Evolutionary conservation across 2,888 invertebrate species (phyloP).

Genomic region (Tineola bisselliella): DNA sequence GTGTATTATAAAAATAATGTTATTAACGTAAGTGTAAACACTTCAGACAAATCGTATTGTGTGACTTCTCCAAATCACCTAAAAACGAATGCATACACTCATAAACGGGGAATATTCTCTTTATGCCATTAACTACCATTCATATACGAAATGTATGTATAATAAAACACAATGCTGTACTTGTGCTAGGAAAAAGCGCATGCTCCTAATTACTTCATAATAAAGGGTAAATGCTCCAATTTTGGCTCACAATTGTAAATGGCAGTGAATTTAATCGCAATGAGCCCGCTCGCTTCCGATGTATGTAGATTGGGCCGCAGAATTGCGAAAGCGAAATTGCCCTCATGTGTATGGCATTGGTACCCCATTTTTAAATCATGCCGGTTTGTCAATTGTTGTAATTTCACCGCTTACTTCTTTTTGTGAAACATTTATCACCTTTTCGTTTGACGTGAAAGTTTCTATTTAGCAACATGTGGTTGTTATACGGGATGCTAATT

Average conservation of each 20-base stretch:
- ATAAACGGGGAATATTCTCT: too few relatives aligned
- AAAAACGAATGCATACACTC: too few relatives aligned
- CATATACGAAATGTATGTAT: not conserved
- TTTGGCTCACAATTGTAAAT: conserved; percentile 25
- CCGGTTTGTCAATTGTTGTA: not conserved
- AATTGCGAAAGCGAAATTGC: conserved; percentile 33
- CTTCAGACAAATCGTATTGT: too few relatives aligned
- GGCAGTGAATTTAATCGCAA: conserved; percentile 25
- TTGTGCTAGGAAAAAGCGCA: not conserved
- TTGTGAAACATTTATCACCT: not conserved
- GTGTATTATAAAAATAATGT: too few relatives aligned
- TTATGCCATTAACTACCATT: too few relatives aligned
- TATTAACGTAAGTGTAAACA: too few relatives aligned
- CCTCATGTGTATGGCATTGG: conserved; percentile 22
- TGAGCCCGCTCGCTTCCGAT: conserved; percentile 30
- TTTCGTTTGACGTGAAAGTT: not conserved
- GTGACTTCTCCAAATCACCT: too few relatives aligned
- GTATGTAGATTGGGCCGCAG: conserved; percentile 28
- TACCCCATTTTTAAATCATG: not conserved
- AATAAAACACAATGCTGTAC: not conserved
- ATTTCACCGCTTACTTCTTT: not conserved
- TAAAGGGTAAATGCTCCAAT: conserved; percentile 17
- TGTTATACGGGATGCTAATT: not conserved
- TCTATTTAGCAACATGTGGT: not conserved
- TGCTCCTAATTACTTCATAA: not conserved